Base-by-base conservation (phyloP, 2,113 vertebrate genomes). In the Thryonomys swinderianus region DNA sequence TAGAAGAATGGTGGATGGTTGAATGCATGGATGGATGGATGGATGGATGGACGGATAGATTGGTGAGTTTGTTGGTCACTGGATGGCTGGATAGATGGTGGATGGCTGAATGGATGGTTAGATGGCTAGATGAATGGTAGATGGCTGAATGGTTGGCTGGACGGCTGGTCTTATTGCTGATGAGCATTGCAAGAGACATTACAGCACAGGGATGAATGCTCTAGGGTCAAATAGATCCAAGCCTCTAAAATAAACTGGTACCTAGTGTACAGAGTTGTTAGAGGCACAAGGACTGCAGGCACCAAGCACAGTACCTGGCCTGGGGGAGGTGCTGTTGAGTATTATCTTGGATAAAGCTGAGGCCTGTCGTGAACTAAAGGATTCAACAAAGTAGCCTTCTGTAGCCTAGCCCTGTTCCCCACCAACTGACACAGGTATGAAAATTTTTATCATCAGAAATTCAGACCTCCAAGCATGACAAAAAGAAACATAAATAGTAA, bases 121-220 rank as follows among this genome's bases (percentile, higher is more conserved):
- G 21, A 3, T 27, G 27, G 27, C 11, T 7, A 27, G 12, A 1
- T 32, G 4, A 13, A 5, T n/a, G 42, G 1, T 55, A 27, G 27
- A 12, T n/a, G 32, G 21, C 0, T n/a, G 32, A n/a, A 4, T 62
- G 3, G 4, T 2, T 80, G 25, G 34, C 0, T 37, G 30, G 30
- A 7, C 23, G 23, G n/a, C 3, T 42, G 78, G n/a, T 32, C 61
- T 86, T 59, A 88, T 20, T 51, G 27, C 40, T 25, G 1, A 83
- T 12, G 16, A 53, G 51, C 13, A 27, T 67, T 61, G 37, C 12
- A 3, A 90, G 71, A 59, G 0, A 48, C 48, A 30, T 17, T 23
- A 37, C 14, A n/a, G 37, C 20, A 14, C 25, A 64, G 37, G 20
- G 34, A 69, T 61, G 64, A 93, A n/a, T 42, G 8, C 4, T 69